phyloP scores from a whole-genome alignment of 2,797 vertebrate genomes.

The Ciconia nigra region DNA sequence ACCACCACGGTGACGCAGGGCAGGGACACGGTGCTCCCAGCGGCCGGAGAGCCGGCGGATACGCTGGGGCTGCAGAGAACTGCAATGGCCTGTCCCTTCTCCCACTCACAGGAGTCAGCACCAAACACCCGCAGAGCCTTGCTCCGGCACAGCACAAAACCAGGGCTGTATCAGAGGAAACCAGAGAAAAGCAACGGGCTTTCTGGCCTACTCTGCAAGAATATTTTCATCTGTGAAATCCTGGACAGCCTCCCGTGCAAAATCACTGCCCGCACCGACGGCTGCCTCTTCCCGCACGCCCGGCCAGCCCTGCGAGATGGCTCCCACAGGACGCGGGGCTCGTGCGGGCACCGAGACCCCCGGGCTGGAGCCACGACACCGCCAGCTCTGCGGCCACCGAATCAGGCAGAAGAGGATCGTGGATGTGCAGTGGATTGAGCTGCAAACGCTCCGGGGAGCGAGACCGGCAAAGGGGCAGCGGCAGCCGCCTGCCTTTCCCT shows the following conservation, averaged over 20 bases:
- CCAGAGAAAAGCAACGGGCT: background rate
- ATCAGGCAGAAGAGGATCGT: background rate
- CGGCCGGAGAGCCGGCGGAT: too few species aligned
- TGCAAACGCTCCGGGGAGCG: accelerated
- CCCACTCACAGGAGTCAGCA: background rate
- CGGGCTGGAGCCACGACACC: accelerated
- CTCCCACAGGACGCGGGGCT: background rate
- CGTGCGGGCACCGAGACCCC: background rate
- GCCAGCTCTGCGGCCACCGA: accelerated
- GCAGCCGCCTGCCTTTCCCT: background rate
- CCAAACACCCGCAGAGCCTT: background rate
- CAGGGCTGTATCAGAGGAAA: background rate
- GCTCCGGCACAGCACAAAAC: background rate
- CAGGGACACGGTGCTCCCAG: background rate
- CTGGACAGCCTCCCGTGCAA: background rate
- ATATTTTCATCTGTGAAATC: background rate
- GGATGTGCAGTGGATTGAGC: accelerated
- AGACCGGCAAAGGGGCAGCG: background rate
- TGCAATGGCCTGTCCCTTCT: background rate
- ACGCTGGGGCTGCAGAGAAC: background rate
- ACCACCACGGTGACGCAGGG: background rate
- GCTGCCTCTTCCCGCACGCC: background rate
- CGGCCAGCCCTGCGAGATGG: background rate
- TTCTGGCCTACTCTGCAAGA: background rate
- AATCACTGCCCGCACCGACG: accelerated